Evolutionary conservation across 2,113 vertebrate genomes (phyloP).

Genomic region (Cephalopterus ornatus): DNA sequence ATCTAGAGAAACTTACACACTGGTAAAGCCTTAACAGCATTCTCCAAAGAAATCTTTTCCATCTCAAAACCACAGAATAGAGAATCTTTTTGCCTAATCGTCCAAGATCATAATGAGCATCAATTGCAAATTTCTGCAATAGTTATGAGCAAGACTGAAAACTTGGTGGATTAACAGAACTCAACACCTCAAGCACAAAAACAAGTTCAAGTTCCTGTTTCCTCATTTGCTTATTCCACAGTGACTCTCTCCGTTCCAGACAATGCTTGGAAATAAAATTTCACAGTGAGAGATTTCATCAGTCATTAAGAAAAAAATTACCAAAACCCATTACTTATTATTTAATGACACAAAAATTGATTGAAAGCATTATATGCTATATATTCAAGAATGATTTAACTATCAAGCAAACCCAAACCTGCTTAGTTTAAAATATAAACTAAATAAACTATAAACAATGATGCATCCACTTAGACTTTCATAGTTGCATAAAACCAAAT

Average conservation of each 20-base stretch:
- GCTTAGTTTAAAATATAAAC: neutral
- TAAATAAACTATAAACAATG: neutral
- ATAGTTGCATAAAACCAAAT: neutral
- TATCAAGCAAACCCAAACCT: neutral
- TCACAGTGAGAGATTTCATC: neutral
- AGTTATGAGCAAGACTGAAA: neutral
- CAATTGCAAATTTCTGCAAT: neutral
- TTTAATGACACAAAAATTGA: neutral
- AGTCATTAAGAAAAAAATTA: neutral
- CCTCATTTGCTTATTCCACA: neutral
- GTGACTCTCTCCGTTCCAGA: neutral
- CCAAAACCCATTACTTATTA: neutral
- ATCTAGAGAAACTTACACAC: neutral
- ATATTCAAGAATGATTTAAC: neutral
- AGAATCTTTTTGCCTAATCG: neutral
- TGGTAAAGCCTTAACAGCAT: neutral
- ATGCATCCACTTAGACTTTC: neutral
- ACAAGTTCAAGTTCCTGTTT: neutral
- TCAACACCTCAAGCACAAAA: neutral
- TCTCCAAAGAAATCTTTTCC: neutral
- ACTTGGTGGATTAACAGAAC: neutral
- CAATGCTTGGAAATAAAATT: neutral
- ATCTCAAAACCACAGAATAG: accelerated
- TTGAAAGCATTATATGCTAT: neutral
- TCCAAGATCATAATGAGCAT: neutral